phyloP scores from a whole-genome alignment of 2,113 vertebrate genomes.

The Microtus richardsoni region DNA sequence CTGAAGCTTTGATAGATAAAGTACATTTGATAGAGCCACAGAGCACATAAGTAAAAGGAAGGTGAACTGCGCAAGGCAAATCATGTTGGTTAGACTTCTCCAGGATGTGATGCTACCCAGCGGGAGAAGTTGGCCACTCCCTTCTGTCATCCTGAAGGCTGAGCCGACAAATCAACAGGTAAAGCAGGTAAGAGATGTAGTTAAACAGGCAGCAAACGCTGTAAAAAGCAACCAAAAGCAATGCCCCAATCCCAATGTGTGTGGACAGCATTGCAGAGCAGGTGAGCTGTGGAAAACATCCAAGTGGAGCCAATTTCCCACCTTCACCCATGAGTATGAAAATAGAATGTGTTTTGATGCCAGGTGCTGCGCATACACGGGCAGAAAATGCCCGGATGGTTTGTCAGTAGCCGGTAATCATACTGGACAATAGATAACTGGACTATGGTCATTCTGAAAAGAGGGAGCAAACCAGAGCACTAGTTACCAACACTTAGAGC shows the following conservation, averaged over 20 bases:
- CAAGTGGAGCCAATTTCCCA: accelerated
- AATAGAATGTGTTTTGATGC: not conserved
- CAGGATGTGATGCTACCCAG: not conserved
- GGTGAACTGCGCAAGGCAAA: not conserved
- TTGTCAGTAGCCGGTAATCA: not conserved
- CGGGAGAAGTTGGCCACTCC: not conserved
- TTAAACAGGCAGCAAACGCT: not conserved
- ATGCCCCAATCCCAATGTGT: too few species aligned
- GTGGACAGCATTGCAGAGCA: not conserved
- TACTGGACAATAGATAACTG: not conserved
- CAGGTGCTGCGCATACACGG: accelerated
- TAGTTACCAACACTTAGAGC: not conserved
- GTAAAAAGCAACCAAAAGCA: not conserved
- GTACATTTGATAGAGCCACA: not conserved
- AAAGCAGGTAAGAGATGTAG: too few species aligned
- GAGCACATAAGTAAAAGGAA: not conserved
- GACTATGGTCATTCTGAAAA: not conserved
- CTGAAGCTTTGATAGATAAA: not conserved
- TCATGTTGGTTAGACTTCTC: not conserved
- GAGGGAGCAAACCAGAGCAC: not conserved
- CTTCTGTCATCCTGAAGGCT: not conserved
- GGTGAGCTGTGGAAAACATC: not conserved
- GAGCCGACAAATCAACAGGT: accelerated
- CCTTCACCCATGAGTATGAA: accelerated
- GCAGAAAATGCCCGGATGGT: not conserved